Percentiles rank a stretch among this genome's conserved stretches.
These are phyloP conservation scores for Anthonomus grandis DNA, from an alignment of 1,140 invertebrate genomes.

Conservation along the genomic window DNA sequence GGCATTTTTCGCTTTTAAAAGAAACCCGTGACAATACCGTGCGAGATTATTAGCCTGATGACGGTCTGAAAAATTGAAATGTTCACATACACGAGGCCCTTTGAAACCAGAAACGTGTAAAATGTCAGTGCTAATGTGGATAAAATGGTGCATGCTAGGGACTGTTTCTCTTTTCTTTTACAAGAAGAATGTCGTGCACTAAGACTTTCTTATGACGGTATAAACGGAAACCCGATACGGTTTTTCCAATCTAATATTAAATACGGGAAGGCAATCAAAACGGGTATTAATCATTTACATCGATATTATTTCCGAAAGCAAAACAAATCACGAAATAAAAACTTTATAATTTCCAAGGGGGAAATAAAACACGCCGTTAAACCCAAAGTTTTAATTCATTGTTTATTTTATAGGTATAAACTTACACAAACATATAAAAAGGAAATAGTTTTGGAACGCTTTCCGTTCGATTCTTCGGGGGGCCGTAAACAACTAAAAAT, in stretches of 20 bases:
- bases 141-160: no score
- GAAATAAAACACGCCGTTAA: conserved; percentile 25
- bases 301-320: conserved; percentile 4
- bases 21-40: no score
- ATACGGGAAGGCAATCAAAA: no score
- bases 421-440: conserved; percentile 27
- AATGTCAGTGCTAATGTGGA: no score
- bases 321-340: conserved; percentile 18
- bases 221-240: no score
- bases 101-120: conserved; percentile 22
- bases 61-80: conserved; percentile 18
- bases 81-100: conserved; percentile 7
- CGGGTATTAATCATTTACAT: no score
- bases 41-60: conserved; percentile 18
- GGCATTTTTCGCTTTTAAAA: no score
- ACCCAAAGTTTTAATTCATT: conserved; percentile 22
- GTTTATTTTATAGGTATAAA: conserved; percentile 27
- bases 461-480: conserved; percentile 8
- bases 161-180: no score
- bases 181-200: background rate
- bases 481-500: conserved; percentile 23
- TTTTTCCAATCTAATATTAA: no score
- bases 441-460: conserved; percentile 17
- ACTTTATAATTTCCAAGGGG: conserved; percentile 21
- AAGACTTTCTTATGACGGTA: conserved; percentile 5